Evolutionary conservation across 1,140 invertebrate species (phyloP), one percentile per base, ranked within the genome.

Genomic region (Euura saliciscinereae): DNA sequence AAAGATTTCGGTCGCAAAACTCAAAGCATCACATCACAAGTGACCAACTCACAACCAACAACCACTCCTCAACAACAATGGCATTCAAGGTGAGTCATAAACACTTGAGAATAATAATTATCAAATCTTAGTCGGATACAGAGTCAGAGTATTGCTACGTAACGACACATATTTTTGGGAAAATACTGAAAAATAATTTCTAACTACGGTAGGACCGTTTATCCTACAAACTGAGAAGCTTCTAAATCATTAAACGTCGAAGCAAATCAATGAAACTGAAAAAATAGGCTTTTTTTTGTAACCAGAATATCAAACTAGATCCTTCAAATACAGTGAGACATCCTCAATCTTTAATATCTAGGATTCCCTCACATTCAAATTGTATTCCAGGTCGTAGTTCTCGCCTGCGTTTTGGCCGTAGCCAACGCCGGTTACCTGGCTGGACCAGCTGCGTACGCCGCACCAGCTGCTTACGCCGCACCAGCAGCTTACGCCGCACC

Each of bases 351-450:
- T 11, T 5, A 28, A 28, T 28, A 28, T 11, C 13, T 3, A 59
- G 0, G 13, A 11, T 59, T 4, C 6, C 13, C 84, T 80, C 76
- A 82, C 75, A 13, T 83, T 72, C 80, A 28, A 68, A 74, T 6
- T 90, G 43, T 78, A 65, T 83, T 82, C 6, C 79, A 91, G 90
- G 69, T 89, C 66, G 73, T 88, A 71, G 73, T 90, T 42, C 71
- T 90, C 46, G 84, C 79, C 59, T 88, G 87, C 74, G 75, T 79
- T 11, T 65, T 87, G 72, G 85, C 85, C 2, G 78, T 79, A 10
- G 79, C 77, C 77, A 82, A 84, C 6, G 86, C 85, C 44, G 86
- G 86, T n/a, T 70, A 71, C 51, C 68, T 86, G 43, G 74, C 76
- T 45, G 44, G 72, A 45, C 76, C 76, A 5, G 77, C 75, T 43